A percentile compares a stretch with the other conserved stretches of the same genome.
Conservation (phyloP, 2,797 vertebrate species). For the Kryptolebias ocellatus region DNA sequence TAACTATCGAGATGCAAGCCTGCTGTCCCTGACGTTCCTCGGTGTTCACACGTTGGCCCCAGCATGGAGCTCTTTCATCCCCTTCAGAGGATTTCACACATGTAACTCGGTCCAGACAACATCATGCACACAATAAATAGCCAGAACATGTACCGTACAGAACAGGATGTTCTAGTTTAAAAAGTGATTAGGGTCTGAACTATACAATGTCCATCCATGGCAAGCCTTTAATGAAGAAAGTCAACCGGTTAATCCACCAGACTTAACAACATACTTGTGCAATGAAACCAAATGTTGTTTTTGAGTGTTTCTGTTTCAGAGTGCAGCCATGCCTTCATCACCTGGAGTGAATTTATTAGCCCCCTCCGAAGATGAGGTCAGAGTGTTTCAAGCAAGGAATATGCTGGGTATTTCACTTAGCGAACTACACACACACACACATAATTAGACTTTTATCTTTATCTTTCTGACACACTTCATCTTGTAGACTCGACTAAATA, state of each 20-base stretch:
- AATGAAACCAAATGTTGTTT: constrained; percentile 64
- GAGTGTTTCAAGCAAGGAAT: constrained; percentile 50
- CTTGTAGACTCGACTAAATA: not conserved
- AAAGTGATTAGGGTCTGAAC: constrained; percentile 26
- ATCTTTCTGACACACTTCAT: not conserved
- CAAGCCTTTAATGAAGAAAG: constrained; percentile 38
- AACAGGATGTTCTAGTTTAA: constrained; percentile 28
- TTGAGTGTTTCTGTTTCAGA: constrained; percentile 56
- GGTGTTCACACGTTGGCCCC: constrained; percentile 32
- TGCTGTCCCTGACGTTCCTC: constrained; percentile 46
- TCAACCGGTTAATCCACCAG: constrained; percentile 28
- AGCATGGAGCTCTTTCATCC: constrained; percentile 9
- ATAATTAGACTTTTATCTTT: not conserved
- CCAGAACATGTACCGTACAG: not conserved
- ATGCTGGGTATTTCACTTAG: constrained; percentile 57
- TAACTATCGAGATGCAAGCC: constrained; percentile 35
- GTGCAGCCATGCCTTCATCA: constrained; percentile 59
- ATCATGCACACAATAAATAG: constrained; percentile 8
- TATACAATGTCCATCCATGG: constrained; percentile 13
- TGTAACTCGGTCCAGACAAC: constrained; percentile 12
- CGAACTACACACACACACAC: constrained; percentile 36
- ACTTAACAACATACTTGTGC: constrained; percentile 49
- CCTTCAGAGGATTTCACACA: constrained; percentile 24
- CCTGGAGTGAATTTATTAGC: constrained; percentile 71
- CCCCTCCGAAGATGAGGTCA: constrained; percentile 67